Conservation (phyloP, 2,888 invertebrate genomes). For the Suillia variegata region DNA sequence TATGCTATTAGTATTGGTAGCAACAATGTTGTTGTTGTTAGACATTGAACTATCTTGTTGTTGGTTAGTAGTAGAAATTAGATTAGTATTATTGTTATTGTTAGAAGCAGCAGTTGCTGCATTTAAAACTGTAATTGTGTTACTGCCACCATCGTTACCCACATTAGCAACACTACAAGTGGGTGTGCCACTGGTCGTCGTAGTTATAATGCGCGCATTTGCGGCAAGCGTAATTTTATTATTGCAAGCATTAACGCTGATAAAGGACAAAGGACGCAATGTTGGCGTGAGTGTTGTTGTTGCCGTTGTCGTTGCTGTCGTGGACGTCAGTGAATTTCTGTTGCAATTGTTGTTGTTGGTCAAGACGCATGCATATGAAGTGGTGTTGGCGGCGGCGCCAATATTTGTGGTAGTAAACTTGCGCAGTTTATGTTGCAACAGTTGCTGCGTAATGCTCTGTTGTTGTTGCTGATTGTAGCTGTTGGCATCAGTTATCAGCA, state of each 20-base stretch:
- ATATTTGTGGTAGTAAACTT: slow-evolving; percentile 15
- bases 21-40: slow-evolving; percentile 44
- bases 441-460: slow-evolving; percentile 34
- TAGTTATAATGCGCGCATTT: slow-evolving; percentile 49
- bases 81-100: slow-evolving; percentile 34
- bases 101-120: slow-evolving; percentile 18
- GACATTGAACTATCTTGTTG: slow-evolving; percentile 31
- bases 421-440: slow-evolving; percentile 34
- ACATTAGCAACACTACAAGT: too few species aligned
- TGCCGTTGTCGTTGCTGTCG: slow-evolving; percentile 7
- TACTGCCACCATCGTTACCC: slow-evolving; percentile 28
- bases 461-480: slow-evolving; percentile 46
- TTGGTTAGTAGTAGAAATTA: background rate
- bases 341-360: slow-evolving; percentile 11
- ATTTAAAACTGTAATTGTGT: slow-evolving; percentile 32
- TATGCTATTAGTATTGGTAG: slow-evolving; percentile 22
- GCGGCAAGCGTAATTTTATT: slow-evolving; percentile 53
- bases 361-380: slow-evolving; percentile 14
- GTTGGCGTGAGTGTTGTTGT: slow-evolving; percentile 30
- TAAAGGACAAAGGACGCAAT: slow-evolving; percentile 53
- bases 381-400: slow-evolving; percentile 9
- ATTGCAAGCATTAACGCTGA: slow-evolving; percentile 51
- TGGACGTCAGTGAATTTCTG: slow-evolving; percentile 4
- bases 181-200: too few species aligned
- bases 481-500: slow-evolving; percentile 53